A percentile compares a stretch with the other conserved stretches of the same genome.
These are phyloP conservation scores for Zosterops lateralis DNA, from an alignment of 2,113 vertebrate genomes.

Conservation along the genomic window DNA sequence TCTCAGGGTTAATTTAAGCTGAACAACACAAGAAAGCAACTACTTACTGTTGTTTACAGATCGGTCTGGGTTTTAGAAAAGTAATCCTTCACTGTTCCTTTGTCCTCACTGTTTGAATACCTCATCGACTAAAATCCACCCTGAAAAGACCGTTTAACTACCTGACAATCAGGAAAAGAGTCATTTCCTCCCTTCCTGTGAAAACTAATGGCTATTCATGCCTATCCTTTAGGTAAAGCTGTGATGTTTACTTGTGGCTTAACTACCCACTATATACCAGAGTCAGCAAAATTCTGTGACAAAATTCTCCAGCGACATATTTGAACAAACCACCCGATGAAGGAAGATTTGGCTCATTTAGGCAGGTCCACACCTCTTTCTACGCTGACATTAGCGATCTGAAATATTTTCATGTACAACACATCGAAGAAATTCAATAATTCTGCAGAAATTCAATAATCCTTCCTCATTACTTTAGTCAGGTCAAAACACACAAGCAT, in stretches of 20 bases:
- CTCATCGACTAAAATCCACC: constrained; percentile 5
- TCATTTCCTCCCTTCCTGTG: constrained; percentile 59
- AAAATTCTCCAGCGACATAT: constrained; percentile 31
- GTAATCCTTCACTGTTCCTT: background rate
- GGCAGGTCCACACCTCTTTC: background rate
- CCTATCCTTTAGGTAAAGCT: constrained; percentile 37
- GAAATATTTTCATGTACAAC: background rate
- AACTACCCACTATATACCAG: background rate
- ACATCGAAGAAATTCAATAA: background rate
- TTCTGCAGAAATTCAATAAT: background rate
- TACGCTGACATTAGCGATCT: background rate
- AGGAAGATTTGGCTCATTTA: background rate
- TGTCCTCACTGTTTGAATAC: background rate
- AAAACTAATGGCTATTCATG: constrained; percentile 43
- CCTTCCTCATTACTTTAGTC: background rate
- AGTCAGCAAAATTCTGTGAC: constrained; percentile 27
- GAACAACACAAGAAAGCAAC: background rate
- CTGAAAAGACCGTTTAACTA: constrained; percentile 20
- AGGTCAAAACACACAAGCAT: background rate
- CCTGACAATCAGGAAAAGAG: constrained; percentile 40
- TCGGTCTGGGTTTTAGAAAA: background rate
- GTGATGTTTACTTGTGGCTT: constrained; percentile 39
- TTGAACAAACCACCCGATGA: background rate
- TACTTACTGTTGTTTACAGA: background rate
- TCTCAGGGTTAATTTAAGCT: background rate